Percentiles rank a stretch among this genome's conserved stretches.
These are phyloP conservation scores for Xestia xanthographa DNA, from an alignment of 2,888 invertebrate species.

Conservation along the genomic window DNA sequence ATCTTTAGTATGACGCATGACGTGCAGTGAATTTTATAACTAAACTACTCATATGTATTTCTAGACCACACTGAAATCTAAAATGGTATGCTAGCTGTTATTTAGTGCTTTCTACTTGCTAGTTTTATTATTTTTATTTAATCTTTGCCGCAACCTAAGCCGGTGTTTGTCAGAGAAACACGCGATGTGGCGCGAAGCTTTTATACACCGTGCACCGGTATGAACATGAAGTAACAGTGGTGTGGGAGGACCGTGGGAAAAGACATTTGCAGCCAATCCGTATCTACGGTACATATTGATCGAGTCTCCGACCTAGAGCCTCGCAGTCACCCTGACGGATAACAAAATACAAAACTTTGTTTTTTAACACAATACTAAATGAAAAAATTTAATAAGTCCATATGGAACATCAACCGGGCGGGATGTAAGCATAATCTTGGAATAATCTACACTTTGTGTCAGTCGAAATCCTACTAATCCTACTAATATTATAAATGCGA, in stretches of 20 bases:
- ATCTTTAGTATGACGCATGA: too few species aligned
- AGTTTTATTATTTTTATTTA: not conserved
- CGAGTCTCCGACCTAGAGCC: slow-evolving; percentile 66
- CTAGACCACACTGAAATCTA: not conserved
- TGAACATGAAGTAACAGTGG: slow-evolving; percentile 19
- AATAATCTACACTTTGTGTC: not conserved
- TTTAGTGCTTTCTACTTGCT: not conserved
- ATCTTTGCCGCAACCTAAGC: not conserved
- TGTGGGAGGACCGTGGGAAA: slow-evolving; percentile 74
- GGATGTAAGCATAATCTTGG: not conserved
- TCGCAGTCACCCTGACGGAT: slow-evolving; percentile 43
- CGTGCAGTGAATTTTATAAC: too few species aligned
- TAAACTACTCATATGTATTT: too few species aligned
- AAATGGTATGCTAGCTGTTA: not conserved
- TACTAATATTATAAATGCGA: too few species aligned
- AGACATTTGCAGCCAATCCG: slow-evolving; percentile 79
- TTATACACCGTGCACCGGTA: slow-evolving; percentile 23
- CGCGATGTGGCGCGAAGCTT: slow-evolving; percentile 8
- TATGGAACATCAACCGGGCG: too few species aligned
- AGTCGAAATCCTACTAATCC: not conserved
- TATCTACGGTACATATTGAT: slow-evolving; percentile 75
- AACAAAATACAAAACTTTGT: slow-evolving; percentile 14
- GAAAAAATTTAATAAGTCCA: not conserved
- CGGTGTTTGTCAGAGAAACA: not conserved
- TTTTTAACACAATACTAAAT: slow-evolving; percentile 14